Evolutionary conservation across 2,888 invertebrate genomes (phyloP).

Genomic region (Yponomeuta cagnagella): DNA sequence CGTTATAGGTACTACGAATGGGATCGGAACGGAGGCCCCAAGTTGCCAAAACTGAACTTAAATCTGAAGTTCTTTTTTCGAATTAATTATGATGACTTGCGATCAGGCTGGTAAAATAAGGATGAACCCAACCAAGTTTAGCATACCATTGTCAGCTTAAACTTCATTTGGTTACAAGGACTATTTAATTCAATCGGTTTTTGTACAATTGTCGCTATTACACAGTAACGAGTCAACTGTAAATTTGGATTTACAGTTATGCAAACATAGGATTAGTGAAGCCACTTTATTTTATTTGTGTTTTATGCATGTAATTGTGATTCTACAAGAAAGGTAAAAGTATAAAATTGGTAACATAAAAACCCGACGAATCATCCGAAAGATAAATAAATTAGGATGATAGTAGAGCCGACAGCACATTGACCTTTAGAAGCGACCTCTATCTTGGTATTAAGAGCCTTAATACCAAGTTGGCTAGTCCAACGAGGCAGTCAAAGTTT

Average conservation of each 20-base stretch:
- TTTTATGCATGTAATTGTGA: neutral
- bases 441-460: no score
- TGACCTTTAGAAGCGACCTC: no score
- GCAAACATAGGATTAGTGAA: neutral
- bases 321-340: no score
- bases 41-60: neutral
- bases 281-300: neutral
- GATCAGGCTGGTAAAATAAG: neutral
- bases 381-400: no score
- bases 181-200: neutral
- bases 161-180: neutral
- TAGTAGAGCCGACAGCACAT: no score
- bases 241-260: neutral
- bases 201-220: slow-evolving; percentile 10
- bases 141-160: neutral
- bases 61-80: slow-evolving; percentile 19
- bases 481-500: no score
- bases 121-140: neutral
- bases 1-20: no score
- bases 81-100: slow-evolving; percentile 25
- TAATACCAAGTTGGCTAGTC: no score
- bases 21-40: neutral
- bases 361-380: no score
- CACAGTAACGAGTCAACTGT: slow-evolving; percentile 6
- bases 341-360: no score